These are phyloP conservation scores for Procavia capensis DNA, from an alignment of 2,113 vertebrate species.

Conservation along the genomic window DNA sequence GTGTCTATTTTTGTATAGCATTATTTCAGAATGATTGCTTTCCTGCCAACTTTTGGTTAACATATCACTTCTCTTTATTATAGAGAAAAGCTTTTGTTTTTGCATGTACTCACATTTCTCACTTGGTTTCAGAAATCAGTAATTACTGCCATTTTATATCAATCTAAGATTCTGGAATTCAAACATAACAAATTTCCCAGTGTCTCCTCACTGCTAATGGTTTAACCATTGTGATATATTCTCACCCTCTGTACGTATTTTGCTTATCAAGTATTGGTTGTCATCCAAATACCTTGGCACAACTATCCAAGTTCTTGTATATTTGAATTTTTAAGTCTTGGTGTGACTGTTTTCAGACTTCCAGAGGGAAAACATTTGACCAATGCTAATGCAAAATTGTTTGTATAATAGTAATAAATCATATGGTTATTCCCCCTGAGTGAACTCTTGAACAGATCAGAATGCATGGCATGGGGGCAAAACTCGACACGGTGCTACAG, in stretches of 20 bases:
- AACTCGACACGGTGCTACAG: too few relatives aligned
- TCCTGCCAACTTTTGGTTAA: neutral
- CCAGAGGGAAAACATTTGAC: neutral
- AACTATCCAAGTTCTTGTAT: neutral
- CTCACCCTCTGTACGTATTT: neutral
- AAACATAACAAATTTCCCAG: neutral
- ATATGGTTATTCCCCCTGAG: neutral
- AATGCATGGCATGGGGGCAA: neutral
- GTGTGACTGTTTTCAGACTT: neutral
- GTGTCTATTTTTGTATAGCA: neutral
- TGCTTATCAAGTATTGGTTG: neutral
- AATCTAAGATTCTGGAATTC: neutral
- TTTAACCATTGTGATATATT: neutral
- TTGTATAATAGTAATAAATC: slow-evolving; percentile 10
- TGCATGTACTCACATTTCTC: neutral
- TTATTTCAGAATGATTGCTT: neutral
- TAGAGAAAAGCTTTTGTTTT: neutral
- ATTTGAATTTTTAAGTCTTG: neutral
- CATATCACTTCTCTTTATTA: neutral
- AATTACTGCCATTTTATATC: neutral
- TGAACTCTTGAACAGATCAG: neutral
- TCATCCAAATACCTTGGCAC: neutral
- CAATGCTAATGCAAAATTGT: neutral
- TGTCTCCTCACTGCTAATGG: neutral
- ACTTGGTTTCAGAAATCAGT: neutral